These are phyloP conservation scores for Drosophila dunni DNA, from an alignment of 1,140 invertebrate genomes.

Conservation along the genomic window DNA sequence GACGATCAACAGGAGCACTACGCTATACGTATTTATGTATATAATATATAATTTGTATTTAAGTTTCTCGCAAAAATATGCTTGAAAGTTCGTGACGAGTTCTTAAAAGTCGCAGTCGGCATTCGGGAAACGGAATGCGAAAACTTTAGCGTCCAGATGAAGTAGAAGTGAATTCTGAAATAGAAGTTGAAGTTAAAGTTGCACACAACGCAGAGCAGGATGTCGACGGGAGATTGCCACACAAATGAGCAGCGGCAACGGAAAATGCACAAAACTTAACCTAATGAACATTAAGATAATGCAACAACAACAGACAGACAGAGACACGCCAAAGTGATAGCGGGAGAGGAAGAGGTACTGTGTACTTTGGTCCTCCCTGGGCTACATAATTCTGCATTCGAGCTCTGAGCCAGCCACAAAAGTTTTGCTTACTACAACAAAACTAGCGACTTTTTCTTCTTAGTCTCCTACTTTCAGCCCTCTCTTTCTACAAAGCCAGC, in stretches of 20 bases:
- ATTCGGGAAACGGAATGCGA: constrained; percentile 65
- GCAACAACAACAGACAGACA: constrained; percentile 59
- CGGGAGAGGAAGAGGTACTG: neutral
- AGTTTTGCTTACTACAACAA: constrained; percentile 65
- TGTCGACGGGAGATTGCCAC: constrained; percentile 74
- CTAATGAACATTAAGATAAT: constrained; percentile 83
- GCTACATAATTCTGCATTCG: constrained; percentile 67
- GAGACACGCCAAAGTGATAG: constrained; percentile 11
- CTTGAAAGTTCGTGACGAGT: constrained; percentile 64
- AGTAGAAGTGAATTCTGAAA: constrained; percentile 37
- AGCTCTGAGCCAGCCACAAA: constrained; percentile 65
- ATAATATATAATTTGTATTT: neutral
- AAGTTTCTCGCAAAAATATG: constrained; percentile 36
- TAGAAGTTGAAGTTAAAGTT: constrained; percentile 22
- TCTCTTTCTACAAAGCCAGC: neutral
- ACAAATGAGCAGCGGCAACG: constrained; percentile 70
- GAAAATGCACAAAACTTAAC: constrained; percentile 81
- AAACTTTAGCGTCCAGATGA: constrained; percentile 63
- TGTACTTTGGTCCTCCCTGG: constrained; percentile 11
- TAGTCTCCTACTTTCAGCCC: neutral
- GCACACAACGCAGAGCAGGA: constrained; percentile 51
- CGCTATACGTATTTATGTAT: constrained; percentile 7
- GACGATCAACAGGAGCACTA: constrained; percentile 22
- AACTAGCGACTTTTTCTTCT: neutral
- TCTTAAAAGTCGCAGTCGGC: constrained; percentile 27